These are phyloP conservation scores for Solea senegalensis DNA, from an alignment of 2,113 vertebrate genomes.

Conservation along the genomic window DNA sequence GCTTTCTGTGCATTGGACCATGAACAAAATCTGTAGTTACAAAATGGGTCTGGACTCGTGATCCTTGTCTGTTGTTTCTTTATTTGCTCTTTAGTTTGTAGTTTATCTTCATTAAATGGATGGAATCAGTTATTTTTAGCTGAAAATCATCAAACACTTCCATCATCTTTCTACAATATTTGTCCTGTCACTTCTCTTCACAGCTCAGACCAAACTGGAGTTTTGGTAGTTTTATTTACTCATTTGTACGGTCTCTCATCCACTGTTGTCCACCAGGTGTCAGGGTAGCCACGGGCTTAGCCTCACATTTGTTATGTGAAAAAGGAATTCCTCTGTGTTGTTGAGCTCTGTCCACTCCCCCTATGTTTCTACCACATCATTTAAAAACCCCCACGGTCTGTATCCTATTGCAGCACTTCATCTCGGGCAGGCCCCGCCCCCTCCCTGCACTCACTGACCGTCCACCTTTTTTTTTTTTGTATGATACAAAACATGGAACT, in stretches of 20 bases:
- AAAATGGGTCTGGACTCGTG: too few relatives aligned
- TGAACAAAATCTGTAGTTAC: too few relatives aligned
- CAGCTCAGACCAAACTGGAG: background rate
- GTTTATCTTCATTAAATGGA: background rate
- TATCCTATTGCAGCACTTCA: slow-evolving; percentile 38
- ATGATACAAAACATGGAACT: slow-evolving; percentile 59
- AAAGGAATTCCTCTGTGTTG: slow-evolving; percentile 22
- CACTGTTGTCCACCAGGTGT: slow-evolving; percentile 74
- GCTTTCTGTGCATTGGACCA: too few relatives aligned
- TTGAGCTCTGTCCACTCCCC: slow-evolving; percentile 22
- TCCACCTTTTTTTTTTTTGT: slow-evolving; percentile 38
- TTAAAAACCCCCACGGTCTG: slow-evolving; percentile 41
- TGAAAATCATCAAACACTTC: too few relatives aligned
- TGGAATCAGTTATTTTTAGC: background rate
- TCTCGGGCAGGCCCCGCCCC: slow-evolving; percentile 55
- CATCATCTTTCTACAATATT: background rate
- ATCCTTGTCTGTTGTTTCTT: too few relatives aligned
- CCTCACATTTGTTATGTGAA: background rate
- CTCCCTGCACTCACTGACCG: slow-evolving; percentile 74
- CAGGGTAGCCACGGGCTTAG: slow-evolving; percentile 54
- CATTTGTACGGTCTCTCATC: slow-evolving; percentile 4
- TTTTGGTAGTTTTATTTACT: background rate
- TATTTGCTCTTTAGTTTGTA: too few relatives aligned
- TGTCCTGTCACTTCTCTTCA: too few relatives aligned
- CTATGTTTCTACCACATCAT: slow-evolving; percentile 32